These are phyloP conservation scores for Synergus umbraculus DNA, from an alignment of 2,888 invertebrate species.

Conservation along the genomic window DNA sequence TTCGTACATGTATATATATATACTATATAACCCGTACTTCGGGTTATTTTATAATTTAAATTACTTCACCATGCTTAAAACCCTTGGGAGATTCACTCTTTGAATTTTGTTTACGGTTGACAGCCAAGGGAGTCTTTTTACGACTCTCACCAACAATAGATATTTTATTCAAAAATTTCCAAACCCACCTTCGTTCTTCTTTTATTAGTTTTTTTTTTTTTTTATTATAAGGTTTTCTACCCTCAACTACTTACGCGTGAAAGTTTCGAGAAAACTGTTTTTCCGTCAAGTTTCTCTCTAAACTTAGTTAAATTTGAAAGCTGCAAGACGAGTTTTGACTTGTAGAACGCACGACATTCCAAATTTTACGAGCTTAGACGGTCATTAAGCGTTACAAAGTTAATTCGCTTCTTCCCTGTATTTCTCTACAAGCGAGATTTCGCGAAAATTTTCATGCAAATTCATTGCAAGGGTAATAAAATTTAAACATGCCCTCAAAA, in stretches of 20 bases:
- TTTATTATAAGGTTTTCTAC: too few species aligned
- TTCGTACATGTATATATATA: background rate
- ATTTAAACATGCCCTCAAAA: constrained; percentile 67
- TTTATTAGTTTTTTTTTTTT: too few species aligned
- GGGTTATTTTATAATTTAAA: constrained; percentile 8
- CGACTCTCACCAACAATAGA: background rate
- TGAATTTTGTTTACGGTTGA: constrained; percentile 3
- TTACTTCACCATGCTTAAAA: background rate
- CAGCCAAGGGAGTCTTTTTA: background rate
- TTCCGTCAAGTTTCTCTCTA: background rate
- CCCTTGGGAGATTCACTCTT: background rate
- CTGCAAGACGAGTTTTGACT: background rate
- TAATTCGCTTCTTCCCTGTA: constrained; percentile 56
- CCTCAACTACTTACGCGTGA: background rate
- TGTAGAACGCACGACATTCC: constrained; percentile 13
- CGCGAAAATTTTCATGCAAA: constrained; percentile 71
- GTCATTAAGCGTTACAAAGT: constrained; percentile 65
- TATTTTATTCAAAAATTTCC: constrained; percentile 19
- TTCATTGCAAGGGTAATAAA: constrained; percentile 69
- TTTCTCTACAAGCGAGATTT: constrained; percentile 45
- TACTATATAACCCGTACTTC: background rate
- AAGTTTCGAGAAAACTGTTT: background rate
- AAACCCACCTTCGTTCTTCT: too few species aligned
- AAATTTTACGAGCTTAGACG: constrained; percentile 49
- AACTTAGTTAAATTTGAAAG: background rate